Evolutionary conservation across 2,888 invertebrate genomes (phyloP).

Genomic region (Ecliptopera silaceata): DNA sequence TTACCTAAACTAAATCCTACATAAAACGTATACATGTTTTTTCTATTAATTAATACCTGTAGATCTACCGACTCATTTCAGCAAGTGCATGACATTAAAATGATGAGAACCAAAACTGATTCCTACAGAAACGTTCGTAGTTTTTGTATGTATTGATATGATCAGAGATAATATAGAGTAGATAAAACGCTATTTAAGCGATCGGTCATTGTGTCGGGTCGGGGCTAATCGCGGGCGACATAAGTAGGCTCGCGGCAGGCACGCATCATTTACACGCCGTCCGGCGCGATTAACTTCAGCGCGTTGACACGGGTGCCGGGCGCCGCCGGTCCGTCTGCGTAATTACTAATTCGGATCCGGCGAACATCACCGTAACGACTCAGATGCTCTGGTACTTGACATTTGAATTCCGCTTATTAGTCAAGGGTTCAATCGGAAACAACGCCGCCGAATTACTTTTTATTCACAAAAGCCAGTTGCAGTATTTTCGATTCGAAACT

Average conservation of each 20-base stretch:
- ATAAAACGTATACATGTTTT: no score
- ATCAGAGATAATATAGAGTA: slow-evolving; percentile 13
- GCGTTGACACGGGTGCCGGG: slow-evolving; percentile 67
- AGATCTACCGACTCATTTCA: no score
- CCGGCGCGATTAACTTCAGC: slow-evolving; percentile 64
- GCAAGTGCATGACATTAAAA: no score
- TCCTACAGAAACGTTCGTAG: not conserved
- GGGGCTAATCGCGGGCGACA: slow-evolving; percentile 70
- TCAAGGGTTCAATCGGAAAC: slow-evolving; percentile 33
- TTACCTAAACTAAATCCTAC: no score
- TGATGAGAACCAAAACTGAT: not conserved
- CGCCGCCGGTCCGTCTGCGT: slow-evolving; percentile 52
- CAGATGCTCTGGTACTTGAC: slow-evolving; percentile 46
- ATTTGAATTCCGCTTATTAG: slow-evolving; percentile 52
- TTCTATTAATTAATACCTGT: no score
- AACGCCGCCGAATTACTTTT: not conserved
- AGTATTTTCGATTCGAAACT: slow-evolving; percentile 1
- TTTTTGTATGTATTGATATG: not conserved
- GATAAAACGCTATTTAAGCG: slow-evolving; percentile 39
- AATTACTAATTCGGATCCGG: slow-evolving; percentile 61
- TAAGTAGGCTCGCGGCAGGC: slow-evolving; percentile 64
- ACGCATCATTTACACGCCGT: slow-evolving; percentile 77
- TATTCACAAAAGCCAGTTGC: slow-evolving; percentile 1
- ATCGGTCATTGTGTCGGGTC: slow-evolving; percentile 60
- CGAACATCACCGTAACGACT: slow-evolving; percentile 52